Base-by-base conservation (phyloP, 2,797 vertebrate species). In the Steatocranus sp. region DNA sequence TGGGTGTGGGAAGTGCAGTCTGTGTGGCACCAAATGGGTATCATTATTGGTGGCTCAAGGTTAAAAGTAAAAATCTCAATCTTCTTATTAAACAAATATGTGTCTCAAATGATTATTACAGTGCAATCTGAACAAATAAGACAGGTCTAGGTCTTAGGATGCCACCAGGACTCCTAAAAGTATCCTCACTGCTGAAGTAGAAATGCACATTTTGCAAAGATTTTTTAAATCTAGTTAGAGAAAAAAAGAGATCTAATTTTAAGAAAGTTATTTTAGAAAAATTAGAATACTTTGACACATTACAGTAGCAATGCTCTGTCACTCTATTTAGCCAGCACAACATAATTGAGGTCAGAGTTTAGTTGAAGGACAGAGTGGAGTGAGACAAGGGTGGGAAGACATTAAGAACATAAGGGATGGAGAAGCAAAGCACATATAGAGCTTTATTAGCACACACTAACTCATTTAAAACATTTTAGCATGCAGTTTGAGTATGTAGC, bases 271-370 rank as follows among this genome's bases (percentile, higher is more conserved):
- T 46, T 70, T 73, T 27, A 46, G 15, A 70, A 27, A 43, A 66
- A 41, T 6, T 66, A 4, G 3, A 66, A 11, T 70, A 49, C n/a
- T 50, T 30, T 76, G 49, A 30, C 49, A 56, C 11, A 30, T 48
- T 54, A 34, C 17, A 79, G 17, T 3, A 79, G 1, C 50, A 81
- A 77, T 36, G 61, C 32, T 73, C 82, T 82, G 81, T 88, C 78
- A 95, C 94, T 96, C 95, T 96, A 90, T 92, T 93, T 85, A 92
- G 68, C 87, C 85, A 63, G 85, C 78, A 82, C 27, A 79, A 75
- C 68, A 86, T 78, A 82, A 88, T 73, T 70, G 79, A 82, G 83
- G 77, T 85, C 84, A 86, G 78, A 70, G 79, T 76, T 81, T 23
- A 88, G 27, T 74, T 68, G 48, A 63, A 25, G 80, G 61, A 77